Conservation (phyloP, 1,140 invertebrate genomes). For the Pararge aegeria region DNA sequence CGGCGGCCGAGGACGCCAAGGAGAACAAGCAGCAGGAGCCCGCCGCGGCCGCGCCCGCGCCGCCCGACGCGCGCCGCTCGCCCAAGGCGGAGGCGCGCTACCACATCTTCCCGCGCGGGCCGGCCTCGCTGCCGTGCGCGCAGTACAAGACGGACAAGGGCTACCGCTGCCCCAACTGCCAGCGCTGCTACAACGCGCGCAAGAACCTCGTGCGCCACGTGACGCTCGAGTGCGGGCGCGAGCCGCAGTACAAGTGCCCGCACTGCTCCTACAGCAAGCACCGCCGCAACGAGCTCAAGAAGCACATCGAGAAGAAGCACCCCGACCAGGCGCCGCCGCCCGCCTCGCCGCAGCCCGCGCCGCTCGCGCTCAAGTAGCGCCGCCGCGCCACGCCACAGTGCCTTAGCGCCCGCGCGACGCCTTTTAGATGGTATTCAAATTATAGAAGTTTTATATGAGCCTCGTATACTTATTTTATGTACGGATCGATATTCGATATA, state of each 20-base stretch:
- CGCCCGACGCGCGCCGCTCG: constrained; percentile 23
- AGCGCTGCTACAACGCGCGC: constrained; percentile 81
- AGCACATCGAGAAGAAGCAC: constrained; percentile 80
- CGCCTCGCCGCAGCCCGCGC: constrained; percentile 19
- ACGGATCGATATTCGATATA: constrained; percentile 65
- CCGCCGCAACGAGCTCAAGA: constrained; percentile 79
- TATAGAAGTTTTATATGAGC: constrained; percentile 59
- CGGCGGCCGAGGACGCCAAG: constrained; percentile 45
- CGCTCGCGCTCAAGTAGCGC: constrained; percentile 24
- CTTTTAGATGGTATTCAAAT: constrained; percentile 57
- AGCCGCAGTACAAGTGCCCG: constrained; percentile 84
- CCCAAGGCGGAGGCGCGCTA: constrained; percentile 38
- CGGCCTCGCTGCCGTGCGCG: constrained; percentile 55
- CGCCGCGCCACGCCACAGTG: constrained; percentile 43
- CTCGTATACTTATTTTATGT: constrained; percentile 54
- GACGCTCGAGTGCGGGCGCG: constrained; percentile 84
- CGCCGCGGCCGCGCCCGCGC: constrained; percentile 15
- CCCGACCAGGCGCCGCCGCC: constrained; percentile 36
- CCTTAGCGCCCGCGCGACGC: constrained; percentile 54
- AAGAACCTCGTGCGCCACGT: constrained; percentile 83
- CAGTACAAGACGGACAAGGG: constrained; percentile 72
- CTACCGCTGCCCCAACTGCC: constrained; percentile 77
- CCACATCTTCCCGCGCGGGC: constrained; percentile 49
- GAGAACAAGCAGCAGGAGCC: constrained; percentile 46
- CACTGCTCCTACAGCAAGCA: constrained; percentile 80